Conservation (phyloP, 2,888 invertebrate genomes). For the Crematogaster levior region DNA sequence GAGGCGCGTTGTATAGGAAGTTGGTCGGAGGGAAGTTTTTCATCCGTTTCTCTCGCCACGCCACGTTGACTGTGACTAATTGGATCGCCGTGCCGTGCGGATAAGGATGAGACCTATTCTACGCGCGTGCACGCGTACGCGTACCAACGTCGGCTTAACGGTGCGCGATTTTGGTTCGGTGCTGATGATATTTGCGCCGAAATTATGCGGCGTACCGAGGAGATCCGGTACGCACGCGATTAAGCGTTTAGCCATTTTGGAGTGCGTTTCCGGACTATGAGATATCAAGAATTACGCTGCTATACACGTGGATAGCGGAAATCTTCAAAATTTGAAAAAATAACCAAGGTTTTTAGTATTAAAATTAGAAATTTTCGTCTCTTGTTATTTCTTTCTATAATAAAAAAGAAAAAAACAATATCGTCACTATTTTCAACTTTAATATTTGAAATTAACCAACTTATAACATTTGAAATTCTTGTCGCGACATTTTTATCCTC, state of each 20-base stretch:
- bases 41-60: conserved; percentile 65
- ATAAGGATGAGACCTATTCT: conserved; percentile 37
- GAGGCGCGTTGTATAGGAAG: conserved; percentile 59
- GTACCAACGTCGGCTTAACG: conserved; percentile 6
- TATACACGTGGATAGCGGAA: not conserved
- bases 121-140: not conserved
- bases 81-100: conserved; percentile 29
- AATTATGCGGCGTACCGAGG: conserved; percentile 39
- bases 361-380: not conserved
- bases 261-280: not conserved
- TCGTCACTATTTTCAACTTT: not conserved
- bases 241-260: conserved; percentile 24
- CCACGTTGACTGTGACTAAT: conserved; percentile 59
- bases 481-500: not conserved
- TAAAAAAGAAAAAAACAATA: not conserved
- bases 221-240: conserved; percentile 25
- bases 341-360: not conserved
- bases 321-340: not conserved
- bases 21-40: conserved; percentile 61
- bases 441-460: no score
- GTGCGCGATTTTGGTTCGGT: conserved; percentile 29
- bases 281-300: not conserved
- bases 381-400: not conserved
- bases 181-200: conserved; percentile 41
- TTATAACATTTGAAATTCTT: not conserved